Conservation (phyloP, 1,140 invertebrate species). For the Eufriesea mexicana region DNA sequence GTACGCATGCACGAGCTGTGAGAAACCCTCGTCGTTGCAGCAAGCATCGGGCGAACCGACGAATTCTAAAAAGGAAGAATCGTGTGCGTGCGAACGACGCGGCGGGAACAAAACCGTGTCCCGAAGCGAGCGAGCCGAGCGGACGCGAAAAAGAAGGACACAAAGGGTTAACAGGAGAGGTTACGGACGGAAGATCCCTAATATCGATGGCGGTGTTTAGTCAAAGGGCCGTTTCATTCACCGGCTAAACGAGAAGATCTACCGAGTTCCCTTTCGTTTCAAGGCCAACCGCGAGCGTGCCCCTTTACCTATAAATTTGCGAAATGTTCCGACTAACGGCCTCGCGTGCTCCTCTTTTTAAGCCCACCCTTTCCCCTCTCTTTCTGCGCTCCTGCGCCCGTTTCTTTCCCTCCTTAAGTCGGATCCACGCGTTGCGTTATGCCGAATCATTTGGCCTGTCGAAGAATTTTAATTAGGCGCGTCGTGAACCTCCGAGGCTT, state of each 20-base stretch:
- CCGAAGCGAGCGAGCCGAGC: not conserved
- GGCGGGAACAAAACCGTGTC: conserved; percentile 24
- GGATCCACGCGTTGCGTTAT: conserved; percentile 6
- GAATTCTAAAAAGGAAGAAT: not conserved
- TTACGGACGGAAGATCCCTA: conserved; percentile 46
- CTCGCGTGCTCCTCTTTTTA: conserved; percentile 36
- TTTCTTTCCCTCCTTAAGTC: not conserved
- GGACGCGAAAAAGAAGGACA: conserved; percentile 18
- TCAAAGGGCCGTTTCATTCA: conserved; percentile 54
- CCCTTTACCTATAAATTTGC: conserved; percentile 47
- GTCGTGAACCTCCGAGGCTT: conserved; percentile 16
- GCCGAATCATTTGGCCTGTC: conserved; percentile 33
- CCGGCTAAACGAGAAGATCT: conserved; percentile 47
- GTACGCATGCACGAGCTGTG: conserved; percentile 37
- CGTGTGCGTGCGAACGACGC: conserved; percentile 29
- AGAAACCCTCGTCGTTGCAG: conserved; percentile 23
- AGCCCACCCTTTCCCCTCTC: not conserved
- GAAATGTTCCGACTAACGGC: conserved; percentile 35
- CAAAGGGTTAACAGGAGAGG: conserved; percentile 35
- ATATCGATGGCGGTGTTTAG: conserved; percentile 51
- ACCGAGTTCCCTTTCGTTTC: conserved; percentile 45
- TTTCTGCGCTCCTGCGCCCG: not conserved
- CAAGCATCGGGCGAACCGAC: not conserved
- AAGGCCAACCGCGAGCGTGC: conserved; percentile 42
- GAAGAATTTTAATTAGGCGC: conserved; percentile 54